Evolutionary conservation across 2,888 invertebrate genomes (phyloP).

Genomic region (Calliphora vomitoria): DNA sequence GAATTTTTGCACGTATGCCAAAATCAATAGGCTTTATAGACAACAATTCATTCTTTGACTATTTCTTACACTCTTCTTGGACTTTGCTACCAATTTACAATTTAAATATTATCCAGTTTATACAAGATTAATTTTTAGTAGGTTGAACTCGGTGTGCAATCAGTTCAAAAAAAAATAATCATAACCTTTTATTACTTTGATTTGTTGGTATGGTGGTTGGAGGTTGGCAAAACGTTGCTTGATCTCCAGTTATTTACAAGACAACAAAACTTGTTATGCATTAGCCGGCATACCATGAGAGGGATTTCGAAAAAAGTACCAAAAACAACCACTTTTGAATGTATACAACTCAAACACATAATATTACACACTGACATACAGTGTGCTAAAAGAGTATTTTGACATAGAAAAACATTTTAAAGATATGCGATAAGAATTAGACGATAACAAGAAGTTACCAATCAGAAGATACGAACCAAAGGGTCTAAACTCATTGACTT

Average conservation of each 20-base stretch:
- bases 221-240: not conserved
- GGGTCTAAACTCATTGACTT: too few species aligned
- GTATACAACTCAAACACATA: too few species aligned
- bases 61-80: not conserved
- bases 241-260: not conserved
- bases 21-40: not conserved
- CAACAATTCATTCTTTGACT: not conserved
- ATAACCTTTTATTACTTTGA: not conserved
- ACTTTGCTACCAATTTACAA: not conserved
- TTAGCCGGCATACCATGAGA: not conserved
- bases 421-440: too few species aligned
- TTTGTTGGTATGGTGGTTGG: not conserved
- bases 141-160: not conserved
- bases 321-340: not conserved
- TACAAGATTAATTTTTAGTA: not conserved
- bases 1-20: conserved; percentile 67
- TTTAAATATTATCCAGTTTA: not conserved
- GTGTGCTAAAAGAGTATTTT: too few species aligned
- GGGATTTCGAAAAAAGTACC: not conserved
- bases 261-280: not conserved
- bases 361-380: too few species aligned
- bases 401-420: too few species aligned
- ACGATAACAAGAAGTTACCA: too few species aligned
- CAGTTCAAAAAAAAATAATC: not conserved
- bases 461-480: too few species aligned